phyloP scores from a whole-genome alignment of 64 coral and sea anemone genomes.

The Orbicella faveolata region DNA sequence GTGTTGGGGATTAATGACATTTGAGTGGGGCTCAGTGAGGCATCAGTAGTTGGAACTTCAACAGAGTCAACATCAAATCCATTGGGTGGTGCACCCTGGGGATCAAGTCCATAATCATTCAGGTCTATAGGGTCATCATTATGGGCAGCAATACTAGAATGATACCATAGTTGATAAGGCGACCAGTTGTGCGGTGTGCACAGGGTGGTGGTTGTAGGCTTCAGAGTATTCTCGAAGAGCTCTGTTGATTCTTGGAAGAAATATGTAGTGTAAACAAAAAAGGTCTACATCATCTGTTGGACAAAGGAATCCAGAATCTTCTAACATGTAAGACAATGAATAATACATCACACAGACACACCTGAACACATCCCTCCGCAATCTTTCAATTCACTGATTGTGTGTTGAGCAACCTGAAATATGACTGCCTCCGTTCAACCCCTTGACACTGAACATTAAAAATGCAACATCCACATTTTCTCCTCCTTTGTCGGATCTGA shows the following conservation, averaged over 20 bases:
- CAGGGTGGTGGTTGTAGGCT: conserved; percentile 46
- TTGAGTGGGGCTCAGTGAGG: conserved; percentile 15
- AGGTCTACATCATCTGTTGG: conserved; percentile 44
- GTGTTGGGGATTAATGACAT: not conserved
- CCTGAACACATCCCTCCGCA: no score
- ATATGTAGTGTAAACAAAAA: conserved; percentile 3
- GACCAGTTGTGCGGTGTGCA: conserved; percentile 42
- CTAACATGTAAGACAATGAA: conserved; percentile 59
- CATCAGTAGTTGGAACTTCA: conserved; percentile 31
- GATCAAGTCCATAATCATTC: conserved; percentile 19
- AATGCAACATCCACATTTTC: conserved; percentile 56
- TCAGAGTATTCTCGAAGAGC: not conserved
- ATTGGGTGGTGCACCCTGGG: conserved; percentile 33
- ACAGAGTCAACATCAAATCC: conserved; percentile 45
- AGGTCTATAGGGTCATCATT: conserved; percentile 37
- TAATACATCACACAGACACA: conserved; percentile 46
- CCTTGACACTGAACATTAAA: conserved; percentile 32
- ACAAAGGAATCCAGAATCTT: conserved; percentile 47
- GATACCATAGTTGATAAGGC: conserved; percentile 20
- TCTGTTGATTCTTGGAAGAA: no score
- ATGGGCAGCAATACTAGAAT: conserved; percentile 19
- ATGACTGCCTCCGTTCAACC: conserved; percentile 54
- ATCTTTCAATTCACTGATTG: no score
- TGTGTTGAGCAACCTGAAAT: conserved; percentile 35
- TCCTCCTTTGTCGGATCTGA: conserved; percentile 46